phyloP scores from a whole-genome alignment of 2,113 vertebrate species.

The Varanus salvator region DNA sequence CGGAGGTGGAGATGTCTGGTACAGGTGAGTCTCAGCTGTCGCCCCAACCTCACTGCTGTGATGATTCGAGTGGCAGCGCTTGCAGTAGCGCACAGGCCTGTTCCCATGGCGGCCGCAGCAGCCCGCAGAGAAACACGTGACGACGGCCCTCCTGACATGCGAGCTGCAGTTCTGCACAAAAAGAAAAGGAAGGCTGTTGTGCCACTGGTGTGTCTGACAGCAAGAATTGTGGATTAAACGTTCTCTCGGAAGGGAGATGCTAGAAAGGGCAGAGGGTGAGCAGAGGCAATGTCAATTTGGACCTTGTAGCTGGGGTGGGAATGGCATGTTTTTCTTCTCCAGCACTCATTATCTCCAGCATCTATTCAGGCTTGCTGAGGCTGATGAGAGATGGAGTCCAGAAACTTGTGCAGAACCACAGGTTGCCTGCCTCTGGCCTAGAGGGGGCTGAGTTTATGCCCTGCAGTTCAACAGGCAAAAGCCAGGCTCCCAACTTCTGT shows the following conservation, averaged over 20 bases:
- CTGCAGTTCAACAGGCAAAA: background rate
- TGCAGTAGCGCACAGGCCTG: conserved; percentile 97
- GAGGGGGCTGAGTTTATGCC: background rate
- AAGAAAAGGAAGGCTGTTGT: background rate
- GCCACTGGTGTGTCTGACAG: background rate
- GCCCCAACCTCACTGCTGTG: conserved; percentile 94
- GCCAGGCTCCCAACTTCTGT: background rate
- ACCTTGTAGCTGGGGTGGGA: background rate
- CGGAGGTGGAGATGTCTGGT: conserved; percentile 97
- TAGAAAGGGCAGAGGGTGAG: background rate
- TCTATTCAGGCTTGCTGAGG: background rate
- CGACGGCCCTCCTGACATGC: conserved; percentile 95
- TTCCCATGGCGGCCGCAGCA: conserved; percentile 98
- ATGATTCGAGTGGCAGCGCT: conserved; percentile 97
- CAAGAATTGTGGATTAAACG: background rate
- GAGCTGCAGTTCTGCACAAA: conserved; percentile 94
- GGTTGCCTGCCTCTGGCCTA: background rate
- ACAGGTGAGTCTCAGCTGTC: conserved; percentile 92
- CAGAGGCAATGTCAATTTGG: background rate
- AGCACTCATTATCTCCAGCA: background rate
- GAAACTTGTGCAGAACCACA: background rate
- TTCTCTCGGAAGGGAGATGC: background rate
- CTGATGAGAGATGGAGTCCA: background rate
- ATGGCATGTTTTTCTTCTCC: background rate
- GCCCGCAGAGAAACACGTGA: conserved; percentile 98